Conservation (phyloP, 1,140 invertebrate genomes). For the Eulimnadia texana region DNA sequence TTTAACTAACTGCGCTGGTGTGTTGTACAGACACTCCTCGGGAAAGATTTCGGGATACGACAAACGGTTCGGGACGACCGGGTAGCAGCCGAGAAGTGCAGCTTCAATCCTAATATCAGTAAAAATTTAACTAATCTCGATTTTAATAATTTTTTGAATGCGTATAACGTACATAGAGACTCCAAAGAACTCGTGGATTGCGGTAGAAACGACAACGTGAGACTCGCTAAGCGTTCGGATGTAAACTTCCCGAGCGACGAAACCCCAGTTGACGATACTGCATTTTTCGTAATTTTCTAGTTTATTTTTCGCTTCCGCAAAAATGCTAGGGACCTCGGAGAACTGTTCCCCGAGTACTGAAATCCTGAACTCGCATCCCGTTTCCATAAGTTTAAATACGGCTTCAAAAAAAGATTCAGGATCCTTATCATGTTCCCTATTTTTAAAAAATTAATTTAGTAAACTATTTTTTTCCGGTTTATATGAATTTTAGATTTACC, state of each 20-base stretch:
- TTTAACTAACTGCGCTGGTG: conserved; percentile 36
- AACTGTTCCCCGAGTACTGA: conserved; percentile 47
- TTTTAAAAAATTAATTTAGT: conserved; percentile 5
- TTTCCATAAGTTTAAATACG: conserved; percentile 37
- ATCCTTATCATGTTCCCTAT: conserved; percentile 61
- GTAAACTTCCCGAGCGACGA: conserved; percentile 40
- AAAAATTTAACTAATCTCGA: conserved; percentile 9
- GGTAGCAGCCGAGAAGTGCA: conserved; percentile 47
- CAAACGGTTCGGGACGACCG: conserved; percentile 47
- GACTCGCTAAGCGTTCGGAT: conserved; percentile 35
- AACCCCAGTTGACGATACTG: conserved; percentile 47
- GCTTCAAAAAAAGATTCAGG: conserved; percentile 47
- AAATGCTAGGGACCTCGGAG: conserved; percentile 38
- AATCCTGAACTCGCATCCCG: conserved; percentile 39
- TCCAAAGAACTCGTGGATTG: conserved; percentile 59
- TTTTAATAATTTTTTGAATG: background rate
- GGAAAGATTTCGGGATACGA: conserved; percentile 63
- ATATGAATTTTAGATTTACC: conserved; percentile 31
- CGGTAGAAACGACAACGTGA: conserved; percentile 55
- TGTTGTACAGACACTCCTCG: conserved; percentile 41
- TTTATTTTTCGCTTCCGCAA: conserved; percentile 34
- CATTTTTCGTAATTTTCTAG: conserved; percentile 26
- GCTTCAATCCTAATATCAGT: conserved; percentile 43
- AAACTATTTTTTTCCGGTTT: background rate
- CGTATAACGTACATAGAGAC: conserved; percentile 44